phyloP scores from a whole-genome alignment of 2,797 vertebrate genomes.

The Myiothlypis chrysogaster region DNA sequence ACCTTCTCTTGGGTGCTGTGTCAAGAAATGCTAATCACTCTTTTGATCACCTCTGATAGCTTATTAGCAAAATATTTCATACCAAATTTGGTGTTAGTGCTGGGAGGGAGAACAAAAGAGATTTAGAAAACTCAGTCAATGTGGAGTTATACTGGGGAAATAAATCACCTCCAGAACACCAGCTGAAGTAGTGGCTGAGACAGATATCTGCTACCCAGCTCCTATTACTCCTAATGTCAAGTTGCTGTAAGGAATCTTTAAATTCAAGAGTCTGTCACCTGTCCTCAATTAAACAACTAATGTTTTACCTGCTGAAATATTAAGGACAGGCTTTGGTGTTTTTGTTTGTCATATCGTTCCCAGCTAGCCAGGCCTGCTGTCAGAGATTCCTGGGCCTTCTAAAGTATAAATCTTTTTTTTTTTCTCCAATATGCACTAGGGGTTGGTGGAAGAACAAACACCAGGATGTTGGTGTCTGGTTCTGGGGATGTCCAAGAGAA shows the following conservation, averaged over 20 bases:
- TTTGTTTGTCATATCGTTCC: neutral
- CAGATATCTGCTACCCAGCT: neutral
- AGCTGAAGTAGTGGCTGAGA: neutral
- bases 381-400: neutral
- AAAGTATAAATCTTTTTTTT: neutral
- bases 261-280: neutral
- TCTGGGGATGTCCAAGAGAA: neutral
- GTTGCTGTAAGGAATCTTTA: neutral
- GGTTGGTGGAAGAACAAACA: neutral
- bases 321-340: neutral
- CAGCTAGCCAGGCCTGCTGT: neutral
- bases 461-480: neutral
- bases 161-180: neutral
- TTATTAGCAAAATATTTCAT: neutral
- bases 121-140: neutral
- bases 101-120: neutral
- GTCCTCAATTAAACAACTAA: neutral
- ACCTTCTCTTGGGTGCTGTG: accelerated
- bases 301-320: neutral
- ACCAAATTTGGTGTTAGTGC: neutral
- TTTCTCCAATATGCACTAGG: neutral
- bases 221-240: neutral
- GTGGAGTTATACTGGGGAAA: neutral
- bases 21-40: neutral
- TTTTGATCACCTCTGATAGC: neutral